These are phyloP conservation scores for Hycleus cichorii DNA, from an alignment of 1,140 invertebrate species.

Conservation along the genomic window DNA sequence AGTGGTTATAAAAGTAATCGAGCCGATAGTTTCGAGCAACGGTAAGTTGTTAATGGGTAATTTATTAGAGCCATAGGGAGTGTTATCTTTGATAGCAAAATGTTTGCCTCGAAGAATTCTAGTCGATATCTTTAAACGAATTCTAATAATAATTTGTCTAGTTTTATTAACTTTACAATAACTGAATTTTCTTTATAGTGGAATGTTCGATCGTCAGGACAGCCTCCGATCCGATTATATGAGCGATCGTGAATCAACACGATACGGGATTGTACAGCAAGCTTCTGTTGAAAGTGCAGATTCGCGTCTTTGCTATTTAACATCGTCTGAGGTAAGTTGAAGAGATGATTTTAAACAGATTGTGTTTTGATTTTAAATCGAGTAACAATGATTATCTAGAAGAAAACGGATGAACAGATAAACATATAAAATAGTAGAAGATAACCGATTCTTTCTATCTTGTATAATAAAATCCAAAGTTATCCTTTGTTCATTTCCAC, in stretches of 20 bases:
- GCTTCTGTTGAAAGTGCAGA: conserved; percentile 89
- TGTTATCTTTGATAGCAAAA: no score
- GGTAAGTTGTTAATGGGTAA: conserved; percentile 44
- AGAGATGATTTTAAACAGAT: background rate
- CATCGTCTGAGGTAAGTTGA: conserved; percentile 85
- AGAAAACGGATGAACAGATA: background rate
- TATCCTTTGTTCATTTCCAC: background rate
- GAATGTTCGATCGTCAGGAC: conserved; percentile 82
- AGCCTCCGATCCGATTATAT: conserved; percentile 82
- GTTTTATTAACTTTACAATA: no score
- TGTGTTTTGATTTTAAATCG: background rate
- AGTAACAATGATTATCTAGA: background rate
- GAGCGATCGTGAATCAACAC: conserved; percentile 73
- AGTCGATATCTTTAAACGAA: no score
- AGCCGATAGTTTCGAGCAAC: conserved; percentile 77
- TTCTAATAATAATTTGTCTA: no score
- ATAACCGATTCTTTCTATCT: no score
- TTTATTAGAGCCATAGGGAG: background rate
- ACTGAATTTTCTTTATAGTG: conserved; percentile 47
- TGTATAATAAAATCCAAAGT: no score
- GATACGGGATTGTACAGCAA: conserved; percentile 84
- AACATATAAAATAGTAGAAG: background rate
- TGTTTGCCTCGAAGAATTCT: no score
- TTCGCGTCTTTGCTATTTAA: conserved; percentile 86
- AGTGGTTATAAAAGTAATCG: conserved; percentile 78